A percentile compares a stretch with the other conserved stretches of the same genome.
Conservation (phyloP, 2,797 vertebrate genomes). For the Helostoma temminkii region DNA sequence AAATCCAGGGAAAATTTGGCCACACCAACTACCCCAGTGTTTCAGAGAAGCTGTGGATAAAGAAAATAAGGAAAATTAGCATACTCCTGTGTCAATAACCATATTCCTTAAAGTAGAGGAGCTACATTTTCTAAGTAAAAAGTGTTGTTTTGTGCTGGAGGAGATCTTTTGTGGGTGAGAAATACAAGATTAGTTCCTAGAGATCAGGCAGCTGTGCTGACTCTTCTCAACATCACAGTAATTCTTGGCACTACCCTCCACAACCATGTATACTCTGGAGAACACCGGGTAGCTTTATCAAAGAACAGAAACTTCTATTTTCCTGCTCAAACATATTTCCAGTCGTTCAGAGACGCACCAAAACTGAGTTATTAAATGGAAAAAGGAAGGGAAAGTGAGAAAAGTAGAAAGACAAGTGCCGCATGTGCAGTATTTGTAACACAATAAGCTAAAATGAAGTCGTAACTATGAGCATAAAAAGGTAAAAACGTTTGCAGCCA, state of each 20-base stretch:
- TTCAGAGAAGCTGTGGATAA: conserved; percentile 89
- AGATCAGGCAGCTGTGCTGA: conserved; percentile 62
- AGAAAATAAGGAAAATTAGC: conserved; percentile 37
- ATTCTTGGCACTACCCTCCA: conserved; percentile 66
- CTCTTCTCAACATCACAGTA: conserved; percentile 66
- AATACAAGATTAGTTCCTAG: conserved; percentile 56
- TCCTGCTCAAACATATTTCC: conserved; percentile 65
- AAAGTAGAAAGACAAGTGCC: conserved; percentile 22
- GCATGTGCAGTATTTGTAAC: conserved; percentile 51
- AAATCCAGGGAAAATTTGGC: conserved; percentile 99
- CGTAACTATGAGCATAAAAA: conserved; percentile 56
- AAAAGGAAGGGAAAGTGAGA: conserved; percentile 22
- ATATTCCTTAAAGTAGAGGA: conserved; percentile 12
- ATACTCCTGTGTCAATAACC: conserved; percentile 12
- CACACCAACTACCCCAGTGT: conserved; percentile 98
- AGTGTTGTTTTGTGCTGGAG: conserved; percentile 20
- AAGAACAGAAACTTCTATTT: conserved; percentile 74
- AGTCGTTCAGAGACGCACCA: conserved; percentile 57
- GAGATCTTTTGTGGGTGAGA: conserved; percentile 40
- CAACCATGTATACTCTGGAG: conserved; percentile 71
- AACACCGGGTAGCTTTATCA: conserved; percentile 73
- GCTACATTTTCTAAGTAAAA: conserved; percentile 20
- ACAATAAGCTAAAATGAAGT: conserved; percentile 70
- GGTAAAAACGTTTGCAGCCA: conserved; percentile 47
- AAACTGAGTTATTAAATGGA: conserved; percentile 52